Evolutionary conservation across 35 echinoderm and acorn worm genomes (phyloP).

Genomic region (Acanthaster planci): DNA sequence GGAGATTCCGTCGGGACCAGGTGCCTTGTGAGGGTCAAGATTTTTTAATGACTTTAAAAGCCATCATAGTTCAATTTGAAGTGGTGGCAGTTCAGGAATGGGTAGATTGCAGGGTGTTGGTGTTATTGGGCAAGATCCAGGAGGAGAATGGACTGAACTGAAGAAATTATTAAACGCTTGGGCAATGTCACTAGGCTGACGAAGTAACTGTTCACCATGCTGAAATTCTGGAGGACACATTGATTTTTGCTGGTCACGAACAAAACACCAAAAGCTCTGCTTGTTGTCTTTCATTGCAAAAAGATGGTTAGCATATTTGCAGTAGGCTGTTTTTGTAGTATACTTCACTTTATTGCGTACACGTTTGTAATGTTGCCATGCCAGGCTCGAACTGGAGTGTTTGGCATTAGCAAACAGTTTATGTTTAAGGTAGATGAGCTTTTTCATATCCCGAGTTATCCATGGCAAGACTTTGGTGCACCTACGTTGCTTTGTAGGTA

Average conservation of each 20-base stretch:
- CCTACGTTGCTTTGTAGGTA: too few species aligned
- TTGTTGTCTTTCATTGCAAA: neutral
- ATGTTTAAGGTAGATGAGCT: neutral
- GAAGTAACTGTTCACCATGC: too few species aligned
- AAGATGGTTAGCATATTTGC: neutral
- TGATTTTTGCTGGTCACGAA: neutral
- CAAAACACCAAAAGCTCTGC: neutral
- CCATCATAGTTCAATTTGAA: neutral
- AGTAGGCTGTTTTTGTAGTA: neutral
- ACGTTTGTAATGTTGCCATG: neutral
- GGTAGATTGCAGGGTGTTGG: neutral
- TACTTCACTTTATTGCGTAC: neutral
- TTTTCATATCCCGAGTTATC: conserved; percentile 1
- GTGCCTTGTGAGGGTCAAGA: neutral
- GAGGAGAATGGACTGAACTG: neutral
- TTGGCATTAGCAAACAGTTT: neutral
- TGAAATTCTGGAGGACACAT: neutral
- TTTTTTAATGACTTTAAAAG: neutral
- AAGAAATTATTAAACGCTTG: neutral
- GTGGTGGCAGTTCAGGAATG: neutral
- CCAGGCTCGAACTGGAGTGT: neutral
- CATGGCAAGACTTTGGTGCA: too few species aligned
- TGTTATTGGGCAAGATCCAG: neutral
- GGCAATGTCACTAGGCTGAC: neutral
- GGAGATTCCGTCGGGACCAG: conserved; percentile 18